A percentile compares a stretch with the other conserved stretches of the same genome.
phyloP scores from a whole-genome alignment of 2,797 vertebrate genomes.

The Myotis vivesi region DNA sequence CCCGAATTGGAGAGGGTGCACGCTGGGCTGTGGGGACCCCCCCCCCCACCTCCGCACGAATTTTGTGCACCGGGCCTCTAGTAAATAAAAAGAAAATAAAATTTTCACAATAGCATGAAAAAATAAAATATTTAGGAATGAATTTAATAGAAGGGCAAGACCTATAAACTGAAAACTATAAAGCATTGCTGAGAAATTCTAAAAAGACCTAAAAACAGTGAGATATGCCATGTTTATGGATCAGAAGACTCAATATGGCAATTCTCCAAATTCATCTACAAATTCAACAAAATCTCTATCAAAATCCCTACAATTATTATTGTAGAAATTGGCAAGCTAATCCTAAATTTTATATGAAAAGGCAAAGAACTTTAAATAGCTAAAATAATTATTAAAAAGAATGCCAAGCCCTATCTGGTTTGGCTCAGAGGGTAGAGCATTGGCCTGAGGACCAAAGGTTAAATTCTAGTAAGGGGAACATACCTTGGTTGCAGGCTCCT shows the following conservation, averaged over 20 bases:
- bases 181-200: not conserved
- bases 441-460: no score
- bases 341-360: not conserved
- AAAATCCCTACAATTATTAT: not conserved
- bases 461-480: no score
- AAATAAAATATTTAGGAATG: slow-evolving; percentile 37
- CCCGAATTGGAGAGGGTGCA: no score
- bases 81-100: not conserved
- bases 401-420: no score
- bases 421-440: no score
- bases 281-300: not conserved
- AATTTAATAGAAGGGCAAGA: slow-evolving; percentile 8
- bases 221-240: not conserved
- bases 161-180: not conserved
- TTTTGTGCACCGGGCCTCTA: not conserved
- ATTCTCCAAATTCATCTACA: not conserved
- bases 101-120: not conserved
- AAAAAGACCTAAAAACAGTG: not conserved
- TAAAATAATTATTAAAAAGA: not conserved
- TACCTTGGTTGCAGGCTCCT: no score
- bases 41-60: no score
- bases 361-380: not conserved
- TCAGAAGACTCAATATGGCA: not conserved
- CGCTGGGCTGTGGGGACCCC: no score
- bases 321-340: not conserved